Evolutionary conservation across 2,888 invertebrate genomes (phyloP).

Genomic region (Phyllotreta cruciferae): DNA sequence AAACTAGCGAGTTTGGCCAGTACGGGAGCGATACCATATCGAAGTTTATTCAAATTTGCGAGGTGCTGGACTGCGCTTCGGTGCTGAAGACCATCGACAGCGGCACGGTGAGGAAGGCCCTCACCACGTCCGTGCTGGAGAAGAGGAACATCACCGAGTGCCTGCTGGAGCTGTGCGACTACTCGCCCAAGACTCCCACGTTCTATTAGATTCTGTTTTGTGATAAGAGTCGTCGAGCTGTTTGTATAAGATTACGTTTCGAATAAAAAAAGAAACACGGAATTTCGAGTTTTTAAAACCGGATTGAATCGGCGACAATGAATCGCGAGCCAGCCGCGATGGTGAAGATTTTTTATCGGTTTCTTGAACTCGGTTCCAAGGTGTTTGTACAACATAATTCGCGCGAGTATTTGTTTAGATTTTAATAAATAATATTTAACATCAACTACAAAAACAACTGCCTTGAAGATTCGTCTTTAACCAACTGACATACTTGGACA

Average conservation of each 20-base stretch:
- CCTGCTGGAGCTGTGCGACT: slow-evolving; percentile 60
- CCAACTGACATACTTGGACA: slow-evolving; percentile 76
- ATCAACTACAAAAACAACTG: slow-evolving; percentile 70
- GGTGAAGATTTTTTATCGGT: no score
- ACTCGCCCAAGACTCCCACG: not conserved
- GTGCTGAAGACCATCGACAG: slow-evolving; percentile 71
- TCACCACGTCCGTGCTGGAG: slow-evolving; percentile 66
- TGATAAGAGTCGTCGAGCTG: no score
- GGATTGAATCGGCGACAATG: no score
- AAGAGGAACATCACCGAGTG: slow-evolving; percentile 66
- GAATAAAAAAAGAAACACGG: no score
- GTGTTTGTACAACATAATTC: not conserved
- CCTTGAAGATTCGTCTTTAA: slow-evolving; percentile 76
- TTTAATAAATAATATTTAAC: slow-evolving; percentile 12
- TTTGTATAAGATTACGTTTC: no score
- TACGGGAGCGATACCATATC: slow-evolving; percentile 75
- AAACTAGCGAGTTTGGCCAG: slow-evolving; percentile 80
- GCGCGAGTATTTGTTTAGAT: not conserved
- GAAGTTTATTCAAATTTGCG: slow-evolving; percentile 73
- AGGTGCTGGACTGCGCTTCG: slow-evolving; percentile 71
- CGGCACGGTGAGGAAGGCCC: slow-evolving; percentile 68
- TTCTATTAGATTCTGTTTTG: not conserved
- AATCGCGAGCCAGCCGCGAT: no score
- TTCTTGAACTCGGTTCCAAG: not conserved
- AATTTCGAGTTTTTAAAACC: no score